Base-by-base conservation (phyloP, 2,888 invertebrate genomes). In the Punctoribates punctum region DNA sequence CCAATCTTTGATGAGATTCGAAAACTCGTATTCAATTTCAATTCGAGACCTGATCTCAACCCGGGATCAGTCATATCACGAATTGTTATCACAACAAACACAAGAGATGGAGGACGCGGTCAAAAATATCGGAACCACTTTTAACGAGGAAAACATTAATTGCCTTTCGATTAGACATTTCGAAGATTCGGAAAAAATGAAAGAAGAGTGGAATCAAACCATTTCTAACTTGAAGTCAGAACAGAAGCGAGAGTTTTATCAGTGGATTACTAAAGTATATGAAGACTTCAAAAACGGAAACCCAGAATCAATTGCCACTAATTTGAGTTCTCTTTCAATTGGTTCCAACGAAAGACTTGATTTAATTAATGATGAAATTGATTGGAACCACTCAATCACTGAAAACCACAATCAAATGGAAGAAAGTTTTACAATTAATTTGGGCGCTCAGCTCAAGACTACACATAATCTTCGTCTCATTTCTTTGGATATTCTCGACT, bases 351-450 rank as follows among this genome's bases (percentile, higher is more conserved):
- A 42, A 23, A 29, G 34, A 17, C 23, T n/a, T 34, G 27, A 57
- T 13, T 34, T 51, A 8, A 6, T 17, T 46, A 20, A 73, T 15
- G 74, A 57, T n/a, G 81, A 81, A 70, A 80, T 79, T 60, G 78
- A 79, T 38, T 79, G 79, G 80, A 75, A 70, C 25, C 38, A 62
- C 25, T 42, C 74, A n/a, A n/a, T 25, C 27, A 51, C 51, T 46
- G 60, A 57, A 13, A 73, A 46, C 42, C 57, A 77, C 17, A 76
- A 76, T 23, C 77, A 78, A 78, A 84, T 94, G 82, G 96, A 96
- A 85, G 97, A 97, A 86, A 96, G 95, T 85, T 98, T 97, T 84
- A 98, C 97, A 25, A 96, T 98, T 82, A 96, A 97, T 86, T 87
- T 97, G 79, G 86, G 98, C 73, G 95, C 96, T 5, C 99, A 99